Percentiles rank a stretch among this genome's conserved stretches.
These are phyloP conservation scores for Phanerotoma sp. DNA, from an alignment of 2,888 invertebrate genomes.

Conservation along the genomic window DNA sequence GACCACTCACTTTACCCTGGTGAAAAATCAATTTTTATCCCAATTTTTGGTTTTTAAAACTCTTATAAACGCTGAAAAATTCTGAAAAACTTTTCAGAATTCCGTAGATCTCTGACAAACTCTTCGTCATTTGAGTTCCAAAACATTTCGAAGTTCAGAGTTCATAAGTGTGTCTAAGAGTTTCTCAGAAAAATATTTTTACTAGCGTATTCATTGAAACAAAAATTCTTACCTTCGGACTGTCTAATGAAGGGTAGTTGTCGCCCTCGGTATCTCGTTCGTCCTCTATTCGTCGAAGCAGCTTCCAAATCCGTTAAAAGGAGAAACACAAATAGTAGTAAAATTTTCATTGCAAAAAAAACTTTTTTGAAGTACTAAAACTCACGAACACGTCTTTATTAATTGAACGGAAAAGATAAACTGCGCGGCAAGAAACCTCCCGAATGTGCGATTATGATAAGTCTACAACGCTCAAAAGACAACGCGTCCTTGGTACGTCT, in stretches of 20 bases:
- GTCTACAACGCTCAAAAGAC: constrained; percentile 17
- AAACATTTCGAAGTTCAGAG: too few relatives aligned
- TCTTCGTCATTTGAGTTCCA: too few relatives aligned
- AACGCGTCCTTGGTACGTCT: constrained; percentile 47
- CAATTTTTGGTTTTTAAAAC: too few relatives aligned
- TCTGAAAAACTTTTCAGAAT: too few relatives aligned
- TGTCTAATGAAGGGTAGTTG: constrained; percentile 40
- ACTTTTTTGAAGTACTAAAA: background rate
- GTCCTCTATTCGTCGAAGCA: constrained; percentile 28
- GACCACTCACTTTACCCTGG: too few relatives aligned
- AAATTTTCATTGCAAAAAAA: constrained; percentile 34
- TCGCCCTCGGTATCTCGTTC: constrained; percentile 33
- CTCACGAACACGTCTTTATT: background rate
- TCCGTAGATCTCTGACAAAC: too few relatives aligned
- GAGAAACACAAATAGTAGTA: constrained; percentile 29
- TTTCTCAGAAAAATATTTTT: too few relatives aligned
- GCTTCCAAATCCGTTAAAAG: constrained; percentile 33
- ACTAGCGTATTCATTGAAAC: background rate
- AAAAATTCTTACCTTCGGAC: constrained; percentile 42
- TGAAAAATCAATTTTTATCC: background rate
- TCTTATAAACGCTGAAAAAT: background rate
- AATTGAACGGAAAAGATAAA: background rate
- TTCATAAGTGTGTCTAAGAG: background rate
- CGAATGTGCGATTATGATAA: constrained; percentile 2
- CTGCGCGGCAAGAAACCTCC: background rate